A percentile compares a stretch with the other conserved stretches of the same genome.
Conservation (phyloP, 2,113 vertebrate genomes). For the Pycnonotus jocosus region DNA sequence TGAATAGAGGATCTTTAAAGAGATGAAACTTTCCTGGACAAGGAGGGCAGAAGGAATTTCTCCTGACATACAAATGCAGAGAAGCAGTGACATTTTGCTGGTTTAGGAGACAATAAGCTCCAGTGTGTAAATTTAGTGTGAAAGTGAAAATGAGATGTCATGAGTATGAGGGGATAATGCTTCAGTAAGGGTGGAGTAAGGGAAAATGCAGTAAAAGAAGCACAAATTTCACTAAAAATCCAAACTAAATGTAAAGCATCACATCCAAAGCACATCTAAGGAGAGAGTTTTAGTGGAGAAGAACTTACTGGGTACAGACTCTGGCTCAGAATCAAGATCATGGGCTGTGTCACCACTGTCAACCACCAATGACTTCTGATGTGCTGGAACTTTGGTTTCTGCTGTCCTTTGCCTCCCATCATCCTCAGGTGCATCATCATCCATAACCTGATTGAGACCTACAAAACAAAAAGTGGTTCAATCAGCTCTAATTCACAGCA, state of each 20-base stretch:
- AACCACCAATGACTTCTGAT: not conserved
- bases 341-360: slow-evolving; percentile 8
- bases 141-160: not conserved
- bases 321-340: slow-evolving; percentile 9
- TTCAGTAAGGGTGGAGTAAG: not conserved
- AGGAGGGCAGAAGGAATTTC: not conserved
- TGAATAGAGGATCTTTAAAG: not conserved
- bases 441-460: slow-evolving; percentile 75
- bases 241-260: not conserved
- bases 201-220: not conserved
- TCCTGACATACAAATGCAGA: not conserved
- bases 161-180: not conserved
- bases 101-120: not conserved
- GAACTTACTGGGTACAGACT: slow-evolving; percentile 34
- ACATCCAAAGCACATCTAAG: not conserved
- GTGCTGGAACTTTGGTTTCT: not conserved
- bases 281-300: not conserved
- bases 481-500: not conserved
- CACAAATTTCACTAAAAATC: not conserved
- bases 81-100: not conserved
- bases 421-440: not conserved
- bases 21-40: not conserved
- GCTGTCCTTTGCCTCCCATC: slow-evolving; percentile 33
- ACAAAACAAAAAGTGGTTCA: not conserved
- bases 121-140: not conserved